A percentile compares a stretch with the other conserved stretches of the same genome.
phyloP scores from a whole-genome alignment of 1,140 invertebrate species.

The Centruroides sculpturatus region DNA sequence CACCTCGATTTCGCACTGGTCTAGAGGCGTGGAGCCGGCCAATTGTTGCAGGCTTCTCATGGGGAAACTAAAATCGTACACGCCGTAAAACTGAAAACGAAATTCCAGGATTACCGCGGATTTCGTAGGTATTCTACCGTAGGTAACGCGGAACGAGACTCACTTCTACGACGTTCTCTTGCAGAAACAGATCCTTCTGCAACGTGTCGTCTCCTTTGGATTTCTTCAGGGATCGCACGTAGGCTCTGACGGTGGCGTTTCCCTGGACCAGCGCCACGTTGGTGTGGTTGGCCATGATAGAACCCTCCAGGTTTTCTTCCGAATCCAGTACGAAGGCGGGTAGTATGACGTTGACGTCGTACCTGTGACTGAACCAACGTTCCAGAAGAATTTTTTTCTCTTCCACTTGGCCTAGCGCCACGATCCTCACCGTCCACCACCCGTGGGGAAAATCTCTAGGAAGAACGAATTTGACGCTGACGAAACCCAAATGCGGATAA shows the following conservation, averaged over 20 bases:
- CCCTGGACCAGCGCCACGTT: constrained; percentile 16
- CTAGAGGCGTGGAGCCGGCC: constrained; percentile 13
- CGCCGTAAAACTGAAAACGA: constrained; percentile 19
- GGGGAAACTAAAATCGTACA: constrained; percentile 20
- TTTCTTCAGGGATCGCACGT: constrained; percentile 1
- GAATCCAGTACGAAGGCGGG: constrained; percentile 15
- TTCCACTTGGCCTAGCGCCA: constrained; percentile 32
- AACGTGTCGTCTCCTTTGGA: constrained; percentile 2
- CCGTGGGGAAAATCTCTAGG: constrained; percentile 30
- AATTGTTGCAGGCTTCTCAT: constrained; percentile 16
- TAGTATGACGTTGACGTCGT: constrained; percentile 17
- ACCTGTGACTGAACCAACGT: constrained; percentile 23
- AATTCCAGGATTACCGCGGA: constrained; percentile 1
- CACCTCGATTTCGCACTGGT: constrained; percentile 20
- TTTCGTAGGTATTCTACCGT: background rate
- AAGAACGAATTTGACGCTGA: constrained; percentile 27
- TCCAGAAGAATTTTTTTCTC: constrained; percentile 33
- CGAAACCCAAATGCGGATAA: constrained; percentile 31
- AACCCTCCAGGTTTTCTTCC: constrained; percentile 16
- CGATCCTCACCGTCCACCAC: constrained; percentile 34
- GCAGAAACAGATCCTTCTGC: constrained; percentile 9
- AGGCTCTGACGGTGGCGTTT: constrained; percentile 14
- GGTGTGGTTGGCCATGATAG: constrained; percentile 16
- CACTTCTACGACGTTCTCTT: constrained; percentile 9
- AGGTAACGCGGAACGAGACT: constrained; percentile 3